Conservation (phyloP, 2,888 invertebrate genomes). For the Drosophila flavopinicola region DNA sequence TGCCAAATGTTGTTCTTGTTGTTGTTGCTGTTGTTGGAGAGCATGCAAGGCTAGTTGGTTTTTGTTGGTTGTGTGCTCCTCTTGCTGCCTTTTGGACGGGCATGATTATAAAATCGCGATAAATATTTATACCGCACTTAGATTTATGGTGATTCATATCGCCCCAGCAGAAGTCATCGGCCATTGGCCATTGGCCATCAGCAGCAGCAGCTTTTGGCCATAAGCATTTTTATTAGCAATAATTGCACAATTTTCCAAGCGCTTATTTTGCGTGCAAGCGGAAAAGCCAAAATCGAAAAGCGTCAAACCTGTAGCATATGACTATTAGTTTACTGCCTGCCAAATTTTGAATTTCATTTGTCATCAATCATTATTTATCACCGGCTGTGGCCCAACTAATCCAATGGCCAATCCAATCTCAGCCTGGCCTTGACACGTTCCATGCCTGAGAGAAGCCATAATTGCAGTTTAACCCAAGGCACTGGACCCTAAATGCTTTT, state of each 20-base stretch:
- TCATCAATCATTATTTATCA: constrained; percentile 42
- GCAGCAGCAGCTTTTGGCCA: constrained; percentile 30
- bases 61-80: constrained; percentile 25
- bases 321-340: constrained; percentile 28
- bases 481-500: constrained; percentile 19
- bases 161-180: constrained; percentile 62
- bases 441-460: constrained; percentile 23
- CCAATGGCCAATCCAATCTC: constrained; percentile 5
- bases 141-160: constrained; percentile 75
- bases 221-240: constrained; percentile 75
- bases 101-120: constrained; percentile 76
- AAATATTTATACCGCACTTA: constrained; percentile 74
- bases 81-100: constrained; percentile 14
- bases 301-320: constrained; percentile 18
- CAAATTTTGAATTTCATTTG: constrained; percentile 31
- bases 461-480: constrained; percentile 12
- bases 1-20: constrained; percentile 39
- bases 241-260: constrained; percentile 65
- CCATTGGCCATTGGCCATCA: too few relatives aligned
- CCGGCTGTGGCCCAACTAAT: constrained; percentile 5
- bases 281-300: too few relatives aligned
- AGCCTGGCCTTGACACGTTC: constrained; percentile 44
- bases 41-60: constrained; percentile 48
- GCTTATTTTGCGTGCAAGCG: constrained; percentile 53
- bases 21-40: constrained; percentile 9